These are phyloP conservation scores for Drosophila flavopinicola DNA, from an alignment of 2,888 invertebrate species.

Conservation along the genomic window DNA sequence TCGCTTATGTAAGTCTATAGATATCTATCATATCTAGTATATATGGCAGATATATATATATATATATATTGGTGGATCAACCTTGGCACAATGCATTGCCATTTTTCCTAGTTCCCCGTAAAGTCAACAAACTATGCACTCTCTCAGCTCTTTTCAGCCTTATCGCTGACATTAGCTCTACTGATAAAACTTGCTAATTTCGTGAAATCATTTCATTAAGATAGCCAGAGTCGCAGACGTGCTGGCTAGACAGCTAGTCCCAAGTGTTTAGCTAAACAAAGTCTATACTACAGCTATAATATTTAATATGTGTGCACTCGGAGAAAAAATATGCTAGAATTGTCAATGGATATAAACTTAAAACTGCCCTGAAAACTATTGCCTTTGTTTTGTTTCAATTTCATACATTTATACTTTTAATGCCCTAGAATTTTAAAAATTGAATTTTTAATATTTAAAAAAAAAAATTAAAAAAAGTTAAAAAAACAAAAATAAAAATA, in stretches of 20 bases:
- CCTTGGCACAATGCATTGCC: conserved; percentile 27
- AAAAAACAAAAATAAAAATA: too few species aligned
- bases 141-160: neutral
- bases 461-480: too few species aligned
- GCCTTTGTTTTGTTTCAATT: too few species aligned
- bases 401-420: too few species aligned
- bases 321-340: too few species aligned
- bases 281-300: neutral
- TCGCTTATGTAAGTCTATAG: conserved; percentile 53
- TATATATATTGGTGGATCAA: conserved; percentile 3
- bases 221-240: conserved; percentile 54
- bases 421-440: too few species aligned
- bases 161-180: conserved; percentile 11
- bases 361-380: too few species aligned
- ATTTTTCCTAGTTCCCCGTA: conserved; percentile 14
- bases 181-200: conserved; percentile 28
- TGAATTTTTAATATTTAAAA: too few species aligned
- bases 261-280: conserved; percentile 18
- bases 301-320: neutral
- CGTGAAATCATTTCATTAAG: conserved; percentile 23
- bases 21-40: conserved; percentile 15
- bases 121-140: conserved; percentile 28
- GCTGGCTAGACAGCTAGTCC: conserved; percentile 51
- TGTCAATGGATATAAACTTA: too few species aligned
- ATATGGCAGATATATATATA: conserved; percentile 4